Evolutionary conservation across 2,888 invertebrate genomes (phyloP), one percentile per base, ranked within the genome.

Genomic region (Argyra leucocephala): DNA sequence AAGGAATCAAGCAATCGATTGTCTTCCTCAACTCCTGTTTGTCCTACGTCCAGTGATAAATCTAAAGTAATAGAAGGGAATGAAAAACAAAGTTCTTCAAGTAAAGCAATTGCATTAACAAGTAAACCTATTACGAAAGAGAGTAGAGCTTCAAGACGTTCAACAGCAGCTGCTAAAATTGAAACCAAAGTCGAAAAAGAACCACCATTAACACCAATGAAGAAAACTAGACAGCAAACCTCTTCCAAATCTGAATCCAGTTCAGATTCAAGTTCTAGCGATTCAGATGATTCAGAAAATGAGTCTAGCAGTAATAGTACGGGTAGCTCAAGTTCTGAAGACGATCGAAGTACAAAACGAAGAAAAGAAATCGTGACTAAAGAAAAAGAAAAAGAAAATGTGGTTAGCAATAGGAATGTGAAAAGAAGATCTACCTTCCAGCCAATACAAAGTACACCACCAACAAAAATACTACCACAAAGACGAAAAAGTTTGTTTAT

Each of bases 31-130:
- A 21, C 31, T 6, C 24, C 61, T 21, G 18, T 31, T 21, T 3
- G 24, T 61, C 21, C 83, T 36, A 72, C 75, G 60, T 71, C 75
- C 1, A 82, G 81, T 69, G 75, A 72, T 69, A 70, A 72, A 62
- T 82, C 82, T 12, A 67, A 66, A 22, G 67, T 68, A 57, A 23
- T 62, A 10, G 66, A 65, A 57, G 63, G 64, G 9, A 58, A 22
- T 63, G 64, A 61, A 31, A 66, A 67, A 65, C 64, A 69, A 31
- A 21, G 67, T 57, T n/a, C 66, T 59, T 15, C 63, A 59, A 68
- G 66, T 26, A 67, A 63, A 61, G 31, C 61, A 22, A 21, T 69
- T 23, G 61, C 65, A 31, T 2, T 65, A 18, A 63, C 69, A 64
- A 64, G 68, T 64, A 36, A 65, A 63, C 22, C 63, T 66, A 18